Base-by-base conservation (phyloP, 2,113 vertebrate species). In the Neotragus pygmaeus region DNA sequence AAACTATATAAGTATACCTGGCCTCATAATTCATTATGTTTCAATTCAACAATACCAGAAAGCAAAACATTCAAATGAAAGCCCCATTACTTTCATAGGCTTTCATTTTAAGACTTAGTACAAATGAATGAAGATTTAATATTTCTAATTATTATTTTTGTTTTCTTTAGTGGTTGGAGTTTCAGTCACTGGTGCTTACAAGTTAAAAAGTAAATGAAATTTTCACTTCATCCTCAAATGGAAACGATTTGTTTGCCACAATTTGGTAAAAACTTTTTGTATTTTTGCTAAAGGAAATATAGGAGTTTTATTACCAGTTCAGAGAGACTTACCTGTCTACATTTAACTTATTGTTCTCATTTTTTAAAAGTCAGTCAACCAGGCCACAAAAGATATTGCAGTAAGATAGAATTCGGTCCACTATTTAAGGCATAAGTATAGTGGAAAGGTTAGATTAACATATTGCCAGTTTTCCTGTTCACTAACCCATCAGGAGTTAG, bases 391-490 rank as follows among this genome's bases (percentile, higher is more conserved):
- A 17, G 21, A 64, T 80, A 98, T 81, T 49, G 13, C 16, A 43
- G 3, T 58, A 64, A 53, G 77, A 97, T 36, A 10, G 82, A 97
- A 47, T 17, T 36, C 28, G 28, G 73, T 21, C 75, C 5, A 70
- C 66, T 70, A 16, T 14, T 88, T 70, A 39, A 10, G 13, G 7
- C 78, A 57, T 49, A 90, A 93, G 2, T 49, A 60, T 33, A 27
- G 47, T 75, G 60, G 25, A 93, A 17, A 90, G 82, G 85, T 78
- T 89, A 91, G 82, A 95, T 96, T 97, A 96, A 87, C 75, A 93
- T 83, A 91, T 36, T 51, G 17, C 13, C 88, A 85, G 7, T 43
- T 97, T 91, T 88, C 75, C 30, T 82, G 53, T 58, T 96, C 64
- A 95, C 39, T 87, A 96, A 88, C 28, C 39, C 25, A 77, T 84